Evolutionary conservation across 2,797 vertebrate species (phyloP).

Genomic region (Xyrichtys novacula): DNA sequence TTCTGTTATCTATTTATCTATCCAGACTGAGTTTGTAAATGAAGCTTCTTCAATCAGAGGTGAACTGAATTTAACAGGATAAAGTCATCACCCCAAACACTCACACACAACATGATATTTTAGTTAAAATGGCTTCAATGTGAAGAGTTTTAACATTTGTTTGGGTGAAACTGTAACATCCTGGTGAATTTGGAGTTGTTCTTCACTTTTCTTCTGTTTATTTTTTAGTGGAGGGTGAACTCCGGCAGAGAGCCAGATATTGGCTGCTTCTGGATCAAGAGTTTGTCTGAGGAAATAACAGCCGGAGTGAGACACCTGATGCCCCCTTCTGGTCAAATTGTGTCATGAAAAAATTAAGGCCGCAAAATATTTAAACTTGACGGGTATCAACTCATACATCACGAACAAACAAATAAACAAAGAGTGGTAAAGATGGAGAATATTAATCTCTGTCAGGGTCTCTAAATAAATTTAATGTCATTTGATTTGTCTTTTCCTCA

Average conservation of each 20-base stretch:
- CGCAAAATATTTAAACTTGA: no score
- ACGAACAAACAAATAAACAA: no score
- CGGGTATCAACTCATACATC: no score
- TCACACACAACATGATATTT: neutral
- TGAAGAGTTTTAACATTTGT: neutral
- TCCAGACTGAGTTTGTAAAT: no score
- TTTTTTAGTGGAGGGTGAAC: conserved; percentile 16
- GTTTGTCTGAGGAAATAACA: no score
- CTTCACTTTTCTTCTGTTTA: conserved; percentile 4
- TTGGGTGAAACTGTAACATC: neutral
- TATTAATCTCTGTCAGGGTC: no score
- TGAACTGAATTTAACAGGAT: neutral
- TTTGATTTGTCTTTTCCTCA: no score
- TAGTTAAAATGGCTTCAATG: neutral
- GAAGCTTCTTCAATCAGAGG: neutral
- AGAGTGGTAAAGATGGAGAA: no score
- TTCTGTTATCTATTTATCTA: no score
- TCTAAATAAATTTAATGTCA: no score
- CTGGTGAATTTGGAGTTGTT: neutral
- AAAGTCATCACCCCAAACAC: neutral
- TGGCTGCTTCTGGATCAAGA: neutral
- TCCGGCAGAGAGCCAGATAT: neutral
- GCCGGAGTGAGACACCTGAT: conserved; percentile 1
- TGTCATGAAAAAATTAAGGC: neutral
- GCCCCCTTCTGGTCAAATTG: conserved; percentile 34